phyloP scores from a whole-genome alignment of 2,113 vertebrate genomes.

The Sarotherodon lohbergeri region DNA sequence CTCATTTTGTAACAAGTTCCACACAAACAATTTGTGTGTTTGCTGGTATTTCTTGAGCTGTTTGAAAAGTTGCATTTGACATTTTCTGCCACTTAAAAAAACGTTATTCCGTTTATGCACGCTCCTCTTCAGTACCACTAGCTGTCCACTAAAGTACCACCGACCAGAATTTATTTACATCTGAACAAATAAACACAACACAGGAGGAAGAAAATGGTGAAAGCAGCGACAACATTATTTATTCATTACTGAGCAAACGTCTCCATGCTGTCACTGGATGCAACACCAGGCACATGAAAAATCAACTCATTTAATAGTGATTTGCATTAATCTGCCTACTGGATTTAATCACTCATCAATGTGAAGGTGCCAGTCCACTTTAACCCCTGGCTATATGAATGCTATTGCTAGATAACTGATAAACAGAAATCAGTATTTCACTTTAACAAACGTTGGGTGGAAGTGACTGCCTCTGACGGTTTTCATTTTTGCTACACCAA shows the following conservation, averaged over 20 bases:
- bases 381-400: neutral
- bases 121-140: neutral
- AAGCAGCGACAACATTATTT: neutral
- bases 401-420: neutral
- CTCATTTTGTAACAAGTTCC: neutral
- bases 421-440: neutral
- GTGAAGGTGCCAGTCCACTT: neutral
- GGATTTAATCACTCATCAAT: neutral
- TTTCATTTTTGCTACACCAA: neutral
- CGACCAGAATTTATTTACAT: neutral
- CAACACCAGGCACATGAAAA: neutral
- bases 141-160: fast-evolving
- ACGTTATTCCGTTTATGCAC: neutral
- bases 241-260: neutral
- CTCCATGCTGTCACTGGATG: neutral
- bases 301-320: neutral
- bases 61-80: neutral
- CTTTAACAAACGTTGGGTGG: neutral
- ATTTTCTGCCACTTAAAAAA: neutral
- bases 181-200: neutral
- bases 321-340: neutral
- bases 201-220: neutral
- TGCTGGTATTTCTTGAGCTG: neutral
- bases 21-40: neutral
- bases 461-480: neutral